These are phyloP conservation scores for Semnornis frantzii DNA, from an alignment of 2,113 vertebrate species.

Conservation along the genomic window DNA sequence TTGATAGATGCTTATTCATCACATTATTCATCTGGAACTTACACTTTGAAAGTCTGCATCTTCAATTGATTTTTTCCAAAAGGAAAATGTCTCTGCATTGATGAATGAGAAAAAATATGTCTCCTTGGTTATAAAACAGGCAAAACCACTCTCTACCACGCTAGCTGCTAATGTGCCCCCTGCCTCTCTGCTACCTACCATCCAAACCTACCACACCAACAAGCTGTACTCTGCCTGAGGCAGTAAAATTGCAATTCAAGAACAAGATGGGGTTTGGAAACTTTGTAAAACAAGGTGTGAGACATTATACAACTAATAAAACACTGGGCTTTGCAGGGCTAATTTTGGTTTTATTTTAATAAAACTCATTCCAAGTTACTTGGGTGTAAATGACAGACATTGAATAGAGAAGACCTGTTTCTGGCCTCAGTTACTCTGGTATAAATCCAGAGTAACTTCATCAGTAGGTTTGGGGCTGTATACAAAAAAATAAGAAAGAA, in stretches of 20 bases:
- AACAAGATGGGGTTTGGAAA: neutral
- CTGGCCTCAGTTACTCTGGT: neutral
- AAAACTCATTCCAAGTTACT: neutral
- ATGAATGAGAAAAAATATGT: neutral
- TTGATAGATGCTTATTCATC: neutral
- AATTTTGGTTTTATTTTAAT: neutral
- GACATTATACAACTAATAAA: neutral
- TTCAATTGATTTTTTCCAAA: neutral
- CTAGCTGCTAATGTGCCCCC: neutral
- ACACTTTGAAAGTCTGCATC: neutral
- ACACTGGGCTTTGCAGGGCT: neutral
- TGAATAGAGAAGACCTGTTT: neutral
- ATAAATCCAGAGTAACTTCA: neutral
- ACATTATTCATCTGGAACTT: neutral
- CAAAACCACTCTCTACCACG: neutral
- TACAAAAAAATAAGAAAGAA: neutral
- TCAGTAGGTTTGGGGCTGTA: neutral
- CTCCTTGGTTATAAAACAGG: neutral
- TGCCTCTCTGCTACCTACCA: neutral
- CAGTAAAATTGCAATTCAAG: conserved; percentile 17
- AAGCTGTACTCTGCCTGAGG: neutral
- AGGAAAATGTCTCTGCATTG: neutral
- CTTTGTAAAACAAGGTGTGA: neutral
- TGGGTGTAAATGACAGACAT: neutral
- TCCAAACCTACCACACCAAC: neutral